Percentiles rank a stretch among this genome's conserved stretches.
Evolutionary conservation across 2,888 invertebrate species (phyloP).

Genomic region (Artemia sinica): DNA sequence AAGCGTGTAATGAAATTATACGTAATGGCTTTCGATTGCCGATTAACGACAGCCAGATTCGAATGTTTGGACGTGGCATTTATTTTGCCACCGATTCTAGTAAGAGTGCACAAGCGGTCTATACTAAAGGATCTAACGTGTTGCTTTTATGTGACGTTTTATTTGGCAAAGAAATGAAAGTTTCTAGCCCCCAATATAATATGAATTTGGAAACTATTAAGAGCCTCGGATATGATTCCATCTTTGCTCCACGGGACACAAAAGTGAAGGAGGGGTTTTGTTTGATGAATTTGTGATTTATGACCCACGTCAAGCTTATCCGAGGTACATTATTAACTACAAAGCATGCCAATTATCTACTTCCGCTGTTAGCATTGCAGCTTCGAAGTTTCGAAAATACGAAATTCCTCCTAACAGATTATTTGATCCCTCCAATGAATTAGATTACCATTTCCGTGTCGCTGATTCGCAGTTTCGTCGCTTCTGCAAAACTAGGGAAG

Average conservation of each 20-base stretch:
- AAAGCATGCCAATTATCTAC: neutral
- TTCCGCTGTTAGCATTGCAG: neutral
- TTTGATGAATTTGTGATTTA: conserved; percentile 19
- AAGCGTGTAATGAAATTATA: conserved; percentile 14
- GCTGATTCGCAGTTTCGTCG: conserved; percentile 18
- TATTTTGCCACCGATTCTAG: conserved; percentile 20
- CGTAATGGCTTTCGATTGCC: conserved; percentile 18
- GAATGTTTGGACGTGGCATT: conserved; percentile 17
- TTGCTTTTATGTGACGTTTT: conserved; percentile 19
- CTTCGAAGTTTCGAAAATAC: neutral
- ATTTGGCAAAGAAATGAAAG: conserved; percentile 5
- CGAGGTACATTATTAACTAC: conserved; percentile 18
- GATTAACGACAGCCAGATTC: neutral
- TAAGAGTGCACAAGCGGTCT: conserved; percentile 18
- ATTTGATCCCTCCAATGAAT: conserved; percentile 16
- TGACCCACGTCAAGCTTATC: conserved; percentile 16
- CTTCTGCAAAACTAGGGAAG: neutral
- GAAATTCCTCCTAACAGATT: conserved; percentile 12
- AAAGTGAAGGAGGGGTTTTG: conserved; percentile 15
- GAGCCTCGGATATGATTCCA: conserved; percentile 5
- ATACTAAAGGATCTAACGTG: conserved; percentile 20
- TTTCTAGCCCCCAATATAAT: neutral
- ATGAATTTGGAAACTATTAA: conserved; percentile 15
- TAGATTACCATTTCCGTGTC: conserved; percentile 14
- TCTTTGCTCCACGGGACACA: conserved; percentile 15